These are phyloP conservation scores for Cephus pulcher DNA, from an alignment of 2,888 invertebrate species.

Conservation along the genomic window DNA sequence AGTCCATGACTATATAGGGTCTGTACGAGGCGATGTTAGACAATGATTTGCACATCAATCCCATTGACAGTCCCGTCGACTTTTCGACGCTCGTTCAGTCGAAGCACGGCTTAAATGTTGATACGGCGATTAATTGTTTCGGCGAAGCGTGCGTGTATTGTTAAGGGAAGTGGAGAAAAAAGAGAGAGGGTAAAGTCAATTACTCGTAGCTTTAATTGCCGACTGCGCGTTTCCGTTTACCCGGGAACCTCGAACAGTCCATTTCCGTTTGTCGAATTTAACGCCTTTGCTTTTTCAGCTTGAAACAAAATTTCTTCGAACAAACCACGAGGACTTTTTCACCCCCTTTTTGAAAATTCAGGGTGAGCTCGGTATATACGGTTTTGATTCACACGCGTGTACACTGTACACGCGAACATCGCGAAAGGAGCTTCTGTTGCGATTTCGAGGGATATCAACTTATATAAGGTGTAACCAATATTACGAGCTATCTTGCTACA, in stretches of 20 bases:
- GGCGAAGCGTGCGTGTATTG: neutral
- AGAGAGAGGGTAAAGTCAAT: neutral
- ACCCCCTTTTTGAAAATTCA: neutral
- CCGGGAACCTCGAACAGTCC: neutral
- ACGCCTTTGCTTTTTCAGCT: neutral
- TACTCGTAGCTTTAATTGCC: neutral
- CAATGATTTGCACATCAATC: neutral
- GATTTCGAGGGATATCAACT: neutral
- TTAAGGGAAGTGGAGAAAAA: neutral
- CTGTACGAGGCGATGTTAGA: neutral
- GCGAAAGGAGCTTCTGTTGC: neutral
- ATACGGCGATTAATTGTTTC: neutral
- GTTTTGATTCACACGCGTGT: neutral
- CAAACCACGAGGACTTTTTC: neutral
- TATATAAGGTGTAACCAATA: neutral
- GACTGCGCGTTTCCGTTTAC: neutral
- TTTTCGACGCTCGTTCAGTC: neutral
- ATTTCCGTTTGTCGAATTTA: neutral
- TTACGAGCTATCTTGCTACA: neutral
- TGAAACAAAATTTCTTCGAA: neutral
- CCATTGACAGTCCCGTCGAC: neutral
- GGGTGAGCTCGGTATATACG: neutral
- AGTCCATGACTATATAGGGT: neutral
- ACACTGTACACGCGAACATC: neutral
- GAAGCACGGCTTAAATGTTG: neutral